phyloP scores from a whole-genome alignment of 2,113 vertebrate species.

The Trematocara nigrifrons region DNA sequence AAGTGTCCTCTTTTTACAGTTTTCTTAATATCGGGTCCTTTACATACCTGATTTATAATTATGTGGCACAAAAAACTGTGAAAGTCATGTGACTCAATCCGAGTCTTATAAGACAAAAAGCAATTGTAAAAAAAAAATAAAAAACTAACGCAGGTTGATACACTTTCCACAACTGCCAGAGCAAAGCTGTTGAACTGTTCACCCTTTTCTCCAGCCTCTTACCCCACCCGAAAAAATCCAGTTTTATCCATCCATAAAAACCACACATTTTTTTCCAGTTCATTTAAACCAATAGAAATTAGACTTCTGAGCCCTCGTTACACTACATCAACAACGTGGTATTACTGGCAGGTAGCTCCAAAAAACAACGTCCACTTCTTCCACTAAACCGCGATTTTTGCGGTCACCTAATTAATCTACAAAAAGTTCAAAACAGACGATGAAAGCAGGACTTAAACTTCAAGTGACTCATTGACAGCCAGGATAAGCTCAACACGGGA shows the following conservation, averaged over 20 bases:
- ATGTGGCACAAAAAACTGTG: background rate
- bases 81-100: background rate
- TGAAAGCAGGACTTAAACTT: background rate
- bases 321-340: background rate
- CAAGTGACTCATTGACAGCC: fast-evolving
- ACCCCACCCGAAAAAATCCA: fast-evolving
- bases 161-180: background rate
- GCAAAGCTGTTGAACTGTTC: background rate
- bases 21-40: background rate
- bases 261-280: background rate
- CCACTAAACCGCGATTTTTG: background rate
- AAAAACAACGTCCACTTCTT: background rate
- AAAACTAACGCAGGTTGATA: background rate
- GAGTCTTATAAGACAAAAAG: background rate
- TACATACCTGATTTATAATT: background rate
- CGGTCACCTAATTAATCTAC: background rate
- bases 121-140: background rate
- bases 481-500: background rate
- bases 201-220: background rate
- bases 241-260: background rate
- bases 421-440: background rate
- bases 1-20: background rate
- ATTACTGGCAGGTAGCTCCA: background rate
- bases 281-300: background rate
- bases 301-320: background rate